Base-by-base conservation (phyloP, 2,113 vertebrate genomes). In the Vimba vimba region DNA sequence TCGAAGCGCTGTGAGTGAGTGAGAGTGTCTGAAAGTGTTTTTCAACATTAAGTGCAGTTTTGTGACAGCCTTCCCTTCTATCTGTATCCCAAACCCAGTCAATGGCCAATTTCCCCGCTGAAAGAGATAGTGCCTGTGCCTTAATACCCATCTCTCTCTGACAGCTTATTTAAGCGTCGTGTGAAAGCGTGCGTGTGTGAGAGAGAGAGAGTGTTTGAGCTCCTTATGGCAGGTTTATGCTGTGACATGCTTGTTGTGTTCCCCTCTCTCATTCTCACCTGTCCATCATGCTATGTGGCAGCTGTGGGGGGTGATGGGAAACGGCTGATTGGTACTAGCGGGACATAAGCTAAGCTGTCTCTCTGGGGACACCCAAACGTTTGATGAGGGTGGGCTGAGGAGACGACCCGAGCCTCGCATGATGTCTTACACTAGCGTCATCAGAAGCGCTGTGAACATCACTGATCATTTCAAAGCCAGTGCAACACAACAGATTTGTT, bases 91-190 rank as follows among this genome's bases (percentile, higher is more conserved):
- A 43, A 25, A 30, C 36, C 89, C 93, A 94, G 91, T 94, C 91
- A 94, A 87, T 87, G 87, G 89, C 89, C 90, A 55, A 89, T 91
- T 91, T 92, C 91, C 92, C 91, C 92, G 90, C 91, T 92, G 90
- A 88, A 86, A 84, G 91, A 91, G 91, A 93, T 91, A 94, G 91
- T 93, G 93, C 90, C 91, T 93, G 90, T 91, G 92, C 91, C 90
- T 93, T 94, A 94, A 95, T 94, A 93, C 93, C 93, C 92, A 93
- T 93, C 94, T 94, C 92, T 92, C 93, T 55, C 78, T 94, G 93
- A 94, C 92, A 93, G 93, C 91, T 94, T 94, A 94, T 94, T 94
- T 94, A 93, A 92, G 93, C 90, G 90, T 91, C 19, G 52, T 84
- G 75, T 79, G 86, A 79, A 78, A 33, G 69, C 85, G 88, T 19